Evolutionary conservation across 1,140 invertebrate genomes (phyloP).

Genomic region (Matsumurasca onukii): DNA sequence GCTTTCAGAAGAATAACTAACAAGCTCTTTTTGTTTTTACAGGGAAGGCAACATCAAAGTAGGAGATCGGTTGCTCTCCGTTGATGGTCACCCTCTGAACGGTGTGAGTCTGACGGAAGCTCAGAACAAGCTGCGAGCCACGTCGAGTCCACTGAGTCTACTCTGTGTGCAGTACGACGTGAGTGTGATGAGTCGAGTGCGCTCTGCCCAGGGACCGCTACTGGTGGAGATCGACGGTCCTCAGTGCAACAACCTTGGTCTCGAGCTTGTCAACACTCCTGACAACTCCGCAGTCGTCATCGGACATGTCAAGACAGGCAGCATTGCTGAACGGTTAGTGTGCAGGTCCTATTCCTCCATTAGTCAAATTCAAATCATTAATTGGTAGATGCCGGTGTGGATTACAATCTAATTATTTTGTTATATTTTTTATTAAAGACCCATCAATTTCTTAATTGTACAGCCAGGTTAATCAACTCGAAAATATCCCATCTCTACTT

Average conservation of each 20-base stretch:
- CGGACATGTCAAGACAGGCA: constrained; percentile 83
- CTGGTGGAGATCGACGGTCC: constrained; percentile 87
- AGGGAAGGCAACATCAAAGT: constrained; percentile 77
- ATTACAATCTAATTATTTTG: too few species aligned
- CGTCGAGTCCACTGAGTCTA: constrained; percentile 58
- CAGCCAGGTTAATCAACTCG: too few species aligned
- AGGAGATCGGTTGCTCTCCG: constrained; percentile 85
- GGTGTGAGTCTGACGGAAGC: constrained; percentile 49
- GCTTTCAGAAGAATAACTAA: too few species aligned
- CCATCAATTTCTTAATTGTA: too few species aligned
- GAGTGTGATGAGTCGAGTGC: constrained; percentile 84
- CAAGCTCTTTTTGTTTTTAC: too few species aligned
- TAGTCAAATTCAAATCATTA: too few species aligned
- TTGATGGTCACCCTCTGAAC: constrained; percentile 66
- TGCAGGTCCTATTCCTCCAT: too few species aligned
- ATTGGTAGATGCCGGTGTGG: too few species aligned
- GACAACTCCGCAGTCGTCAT: constrained; percentile 63
- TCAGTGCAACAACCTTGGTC: constrained; percentile 70
- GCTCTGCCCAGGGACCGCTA: constrained; percentile 82
- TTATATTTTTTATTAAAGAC: too few species aligned
- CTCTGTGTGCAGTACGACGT: constrained; percentile 90
- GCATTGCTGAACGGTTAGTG: constrained; percentile 85
- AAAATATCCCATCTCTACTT: too few species aligned
- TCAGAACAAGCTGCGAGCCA: constrained; percentile 48
- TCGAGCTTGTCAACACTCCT: constrained; percentile 62